Percentiles rank a stretch among this genome's conserved stretches.
Conservation (phyloP, 2,113 vertebrate genomes). For the Chrysemys picta region DNA sequence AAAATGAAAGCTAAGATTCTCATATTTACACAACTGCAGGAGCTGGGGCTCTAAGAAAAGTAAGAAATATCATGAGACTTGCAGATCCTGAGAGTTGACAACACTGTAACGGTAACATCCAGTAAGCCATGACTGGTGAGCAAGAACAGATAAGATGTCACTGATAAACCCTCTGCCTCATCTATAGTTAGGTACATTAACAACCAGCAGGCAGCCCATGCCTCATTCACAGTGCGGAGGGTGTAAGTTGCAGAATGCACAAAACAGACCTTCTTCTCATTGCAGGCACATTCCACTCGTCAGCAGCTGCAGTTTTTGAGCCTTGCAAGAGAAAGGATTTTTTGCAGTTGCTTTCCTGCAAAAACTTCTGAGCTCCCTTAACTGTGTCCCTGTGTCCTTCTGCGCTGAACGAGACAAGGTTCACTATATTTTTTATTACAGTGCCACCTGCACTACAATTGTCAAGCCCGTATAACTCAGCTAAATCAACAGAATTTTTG, state of each 20-base stretch:
- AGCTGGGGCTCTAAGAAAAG: neutral
- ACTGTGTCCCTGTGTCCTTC: neutral
- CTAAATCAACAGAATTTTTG: neutral
- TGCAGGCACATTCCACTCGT: neutral
- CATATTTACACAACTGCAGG: neutral
- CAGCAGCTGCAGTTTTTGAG: neutral
- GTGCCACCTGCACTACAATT: neutral
- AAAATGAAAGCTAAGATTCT: neutral
- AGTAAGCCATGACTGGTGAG: neutral
- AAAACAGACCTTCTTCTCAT: neutral
- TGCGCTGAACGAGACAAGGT: neutral
- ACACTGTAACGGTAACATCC: neutral
- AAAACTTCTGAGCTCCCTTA: neutral
- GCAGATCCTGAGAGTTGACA: neutral
- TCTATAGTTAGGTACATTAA: neutral
- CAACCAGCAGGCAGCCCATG: neutral
- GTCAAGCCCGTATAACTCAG: neutral
- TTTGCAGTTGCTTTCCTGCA: neutral
- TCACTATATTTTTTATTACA: neutral
- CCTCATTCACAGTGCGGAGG: neutral
- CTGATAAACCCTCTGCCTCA: neutral
- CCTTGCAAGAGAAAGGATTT: neutral
- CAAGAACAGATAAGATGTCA: neutral
- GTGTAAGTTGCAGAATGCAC: neutral
- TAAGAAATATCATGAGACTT: neutral